Evolutionary conservation across 1,140 invertebrate genomes (phyloP), one percentile per base, ranked within the genome.

Genomic region (Matsumurasca onukii): DNA sequence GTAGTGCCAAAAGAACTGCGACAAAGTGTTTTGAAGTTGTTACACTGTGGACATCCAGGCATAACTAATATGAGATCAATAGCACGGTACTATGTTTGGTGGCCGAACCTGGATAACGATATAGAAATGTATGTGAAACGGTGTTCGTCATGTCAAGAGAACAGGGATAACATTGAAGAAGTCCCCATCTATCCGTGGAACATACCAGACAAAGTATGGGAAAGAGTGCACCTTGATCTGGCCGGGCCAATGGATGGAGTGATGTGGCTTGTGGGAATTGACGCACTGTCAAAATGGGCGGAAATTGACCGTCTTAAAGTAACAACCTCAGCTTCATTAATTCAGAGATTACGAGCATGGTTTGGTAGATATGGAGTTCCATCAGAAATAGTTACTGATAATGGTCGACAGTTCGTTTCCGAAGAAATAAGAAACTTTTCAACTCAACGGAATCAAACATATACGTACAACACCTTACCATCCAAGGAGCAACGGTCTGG

Each of bases 341-440:
- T 45, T 12, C 39, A 45, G n/a, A 45, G 39, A n/a, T 45, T 45
- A 45, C 9, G 39, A 45, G 9, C 39, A 12, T 45, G 39, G 39
- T 45, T 45, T 45, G n/a, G 39, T 45, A n/a, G n/a, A n/a, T n/a
- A n/a, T n/a, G n/a, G n/a, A n/a, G n/a, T n/a, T n/a, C n/a, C n/a
- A n/a, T n/a, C n/a, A n/a, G n/a, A 45, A 45, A 45, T 45, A 12
- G 39, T 45, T n/a, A 45, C 39, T 45, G 39, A 45, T 45, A 45
- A 45, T 45, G 39, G 39, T 45, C 39, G 9, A 45, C 39, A 45
- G 39, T 45, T 45, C n/a, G 39, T 45, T 12, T 45, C 39, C 39
- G n/a, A 45, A 12, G 39, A 45, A n/a, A 45, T 45, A 45, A n/a
- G n/a, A 45, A 45, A n/a, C n/a, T 45, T 45, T 45, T 45, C n/a